These are phyloP conservation scores for Acanthurus leucopareius DNA, from an alignment of 2,797 vertebrate species.

Conservation along the genomic window DNA sequence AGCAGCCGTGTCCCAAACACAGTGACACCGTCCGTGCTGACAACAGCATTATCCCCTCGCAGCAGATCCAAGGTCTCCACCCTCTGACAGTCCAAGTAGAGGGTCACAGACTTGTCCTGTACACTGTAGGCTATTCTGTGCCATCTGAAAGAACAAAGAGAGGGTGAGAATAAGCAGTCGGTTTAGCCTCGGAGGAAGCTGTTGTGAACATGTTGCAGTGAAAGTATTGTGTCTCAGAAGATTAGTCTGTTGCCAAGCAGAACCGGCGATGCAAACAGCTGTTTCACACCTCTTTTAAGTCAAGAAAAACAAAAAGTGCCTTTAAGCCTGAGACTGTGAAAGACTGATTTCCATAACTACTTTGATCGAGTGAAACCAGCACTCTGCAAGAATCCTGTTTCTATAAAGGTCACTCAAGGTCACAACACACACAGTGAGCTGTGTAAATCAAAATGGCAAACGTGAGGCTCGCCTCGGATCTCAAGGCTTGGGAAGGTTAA, in stretches of 20 bases:
- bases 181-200: neutral
- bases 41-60: slow-evolving; percentile 77
- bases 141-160: slow-evolving; percentile 85
- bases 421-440: slow-evolving; percentile 1
- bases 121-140: slow-evolving; percentile 92
- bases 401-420: slow-evolving; percentile 32
- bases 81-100: slow-evolving; percentile 89
- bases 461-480: neutral
- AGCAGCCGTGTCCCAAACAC: slow-evolving; percentile 89
- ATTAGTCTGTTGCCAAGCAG: slow-evolving; percentile 11
- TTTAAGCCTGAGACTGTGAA: slow-evolving; percentile 22
- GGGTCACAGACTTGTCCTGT: slow-evolving; percentile 83
- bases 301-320: slow-evolving; percentile 12
- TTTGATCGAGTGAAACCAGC: slow-evolving; percentile 33
- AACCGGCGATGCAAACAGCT: slow-evolving; percentile 10
- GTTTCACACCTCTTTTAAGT: slow-evolving; percentile 33
- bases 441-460: slow-evolving; percentile 10
- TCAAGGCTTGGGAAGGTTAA: slow-evolving; percentile 19
- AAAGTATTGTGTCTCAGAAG: neutral
- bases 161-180: neutral
- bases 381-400: slow-evolving; percentile 7
- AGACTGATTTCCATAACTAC: slow-evolving; percentile 27
- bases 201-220: neutral
- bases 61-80: slow-evolving; percentile 82
- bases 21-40: slow-evolving; percentile 89